Evolutionary conservation across 2,888 invertebrate species (phyloP), one percentile per base, ranked within the genome.

Genomic region (Notodonta dromedarius): DNA sequence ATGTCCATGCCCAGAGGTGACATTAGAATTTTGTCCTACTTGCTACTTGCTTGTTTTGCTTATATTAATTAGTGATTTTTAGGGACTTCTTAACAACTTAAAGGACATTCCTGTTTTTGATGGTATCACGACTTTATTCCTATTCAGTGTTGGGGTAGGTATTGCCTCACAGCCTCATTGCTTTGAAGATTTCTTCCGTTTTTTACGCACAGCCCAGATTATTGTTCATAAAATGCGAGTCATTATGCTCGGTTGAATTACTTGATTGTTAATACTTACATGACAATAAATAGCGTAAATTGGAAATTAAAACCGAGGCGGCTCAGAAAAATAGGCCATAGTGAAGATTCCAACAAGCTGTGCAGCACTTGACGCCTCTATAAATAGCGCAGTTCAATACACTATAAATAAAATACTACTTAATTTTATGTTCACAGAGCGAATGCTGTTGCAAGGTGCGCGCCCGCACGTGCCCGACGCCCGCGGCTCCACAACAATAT

Each of bases 401-500:
- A 71, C 76, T 80, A 85, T 83, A 84, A 85, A 86, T 83, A 84
- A 86, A 88, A 82, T 83, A 78, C 76, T 81, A 80, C 80, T 85
- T 85, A 81, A 86, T 85, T 85, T 83, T 77, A 85, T 80, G 82
- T 81, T 78, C 77, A 78, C 73, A 84, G 82, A 76, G 80, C 79
- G 80, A 84, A 82, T 78, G 84, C 80, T 80, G 82, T 83, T 56
- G 93, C 93, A 93, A 93, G 93, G 93, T 93, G 93, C 91, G 88
- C 85, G 67, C 67, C 83, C 90, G 91, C 93, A 93, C 93, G 92
- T 91, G 93, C 87, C 91, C 85, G 77, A 76, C 83, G 91, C 91
- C 89, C 83, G 85, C 83, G 87, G 91, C 88, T 83, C 71, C 76
- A 77, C 87, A 81, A 85, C 82, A 85, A 84, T 89, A 89, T 90